Evolutionary conservation across 2,888 invertebrate genomes (phyloP), one percentile per base, ranked within the genome.

Genomic region (Drosophila setosimentum): DNA sequence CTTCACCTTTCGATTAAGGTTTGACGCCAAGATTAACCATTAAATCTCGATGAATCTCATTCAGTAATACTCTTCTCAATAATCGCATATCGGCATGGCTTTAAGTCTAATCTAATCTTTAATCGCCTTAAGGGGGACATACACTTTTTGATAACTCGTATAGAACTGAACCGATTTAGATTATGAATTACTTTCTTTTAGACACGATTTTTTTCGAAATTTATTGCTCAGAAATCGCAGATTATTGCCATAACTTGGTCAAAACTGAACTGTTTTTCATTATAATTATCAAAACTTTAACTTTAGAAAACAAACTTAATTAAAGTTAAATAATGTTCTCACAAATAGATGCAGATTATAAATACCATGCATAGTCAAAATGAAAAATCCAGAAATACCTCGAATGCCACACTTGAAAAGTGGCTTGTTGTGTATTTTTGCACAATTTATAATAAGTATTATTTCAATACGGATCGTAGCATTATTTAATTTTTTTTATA

Each of bases 341-440:
- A 24, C 21, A 45, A 24, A 24, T 8, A 24, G 45, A 45, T 45
- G 16, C 24, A 21, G 45, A 45, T 45, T 45, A 24, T 45, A 8
- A 24, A 18, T 16, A 24, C 13, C 42, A 58, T 27, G 27, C 32
- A 29, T 2, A 29, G 27, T 16, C 13, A 10, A 24, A 35, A 16
- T 18, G 0, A 3, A 48, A 24, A 24, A 27, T 45, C 45, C 24
- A 27, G 16, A 48, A 21, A 57, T 42, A 30, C 30, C 30, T 21
- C 21, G 35, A 37, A 29, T 30, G 40, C 21, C 40, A 30, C 21
- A 29, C 29, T 30, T 42, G 30, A n/a, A 24, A 11, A 40, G 32
- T 42, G 24, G 24, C 30, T 37, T 29, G n/a, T 33, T 33, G 60
- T 35, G 35, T 45, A 58, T 33, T 29, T 57, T 29, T 35, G 42